A percentile compares a stretch with the other conserved stretches of the same genome.
These are phyloP conservation scores for Oscheius sp. DNA, from an alignment of 1,140 invertebrate species.

Conservation along the genomic window DNA sequence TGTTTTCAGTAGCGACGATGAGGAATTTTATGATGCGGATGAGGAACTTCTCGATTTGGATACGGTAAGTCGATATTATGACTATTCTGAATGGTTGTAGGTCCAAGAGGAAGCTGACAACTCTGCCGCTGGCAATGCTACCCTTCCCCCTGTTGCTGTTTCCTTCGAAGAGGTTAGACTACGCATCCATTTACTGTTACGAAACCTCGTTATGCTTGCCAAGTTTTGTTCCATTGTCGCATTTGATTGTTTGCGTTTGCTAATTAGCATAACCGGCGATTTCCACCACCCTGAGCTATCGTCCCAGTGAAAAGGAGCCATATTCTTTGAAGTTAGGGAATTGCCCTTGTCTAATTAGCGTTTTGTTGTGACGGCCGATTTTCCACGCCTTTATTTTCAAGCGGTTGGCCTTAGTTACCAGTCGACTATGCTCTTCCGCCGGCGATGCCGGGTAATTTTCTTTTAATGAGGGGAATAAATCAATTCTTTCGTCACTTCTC, in stretches of 20 bases:
- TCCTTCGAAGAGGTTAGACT: background rate
- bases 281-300: too few relatives aligned
- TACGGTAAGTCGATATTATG: background rate
- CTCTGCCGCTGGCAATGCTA: background rate
- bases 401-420: too few relatives aligned
- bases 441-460: too few relatives aligned
- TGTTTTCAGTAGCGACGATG: constrained; percentile 30
- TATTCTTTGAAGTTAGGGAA: too few relatives aligned
- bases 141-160: background rate
- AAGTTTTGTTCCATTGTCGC: too few relatives aligned
- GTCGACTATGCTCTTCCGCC: too few relatives aligned
- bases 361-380: too few relatives aligned
- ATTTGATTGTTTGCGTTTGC: background rate
- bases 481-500: background rate
- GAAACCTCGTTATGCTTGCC: too few relatives aligned
- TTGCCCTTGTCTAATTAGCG: too few relatives aligned
- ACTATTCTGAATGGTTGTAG: background rate
- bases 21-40: constrained; percentile 36
- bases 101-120: background rate
- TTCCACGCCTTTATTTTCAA: too few relatives aligned
- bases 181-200: too few relatives aligned
- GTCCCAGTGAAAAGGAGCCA: too few relatives aligned
- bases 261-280: background rate
- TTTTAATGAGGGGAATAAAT: background rate
- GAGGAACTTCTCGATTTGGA: constrained; percentile 31